Evolutionary conservation across 2,888 invertebrate genomes (phyloP).

Genomic region (Epirrita christyi): DNA sequence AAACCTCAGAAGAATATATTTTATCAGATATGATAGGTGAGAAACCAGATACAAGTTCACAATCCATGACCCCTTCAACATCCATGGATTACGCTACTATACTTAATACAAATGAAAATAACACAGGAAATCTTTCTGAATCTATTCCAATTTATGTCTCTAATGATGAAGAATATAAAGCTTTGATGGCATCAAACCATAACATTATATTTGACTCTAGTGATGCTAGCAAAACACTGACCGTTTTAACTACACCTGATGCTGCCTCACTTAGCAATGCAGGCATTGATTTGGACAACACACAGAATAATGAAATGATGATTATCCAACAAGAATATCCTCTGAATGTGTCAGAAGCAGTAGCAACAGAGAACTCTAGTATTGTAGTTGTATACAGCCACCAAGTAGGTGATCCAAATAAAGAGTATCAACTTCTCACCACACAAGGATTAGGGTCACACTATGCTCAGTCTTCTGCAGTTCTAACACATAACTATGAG

Average conservation of each 20-base stretch:
- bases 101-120: constrained; percentile 49
- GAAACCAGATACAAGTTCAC: constrained; percentile 51
- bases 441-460: constrained; percentile 67
- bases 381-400: constrained; percentile 87
- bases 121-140: constrained; percentile 61
- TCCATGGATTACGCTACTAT: constrained; percentile 59
- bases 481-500: constrained; percentile 73
- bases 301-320: constrained; percentile 86
- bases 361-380: constrained; percentile 82
- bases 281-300: constrained; percentile 71
- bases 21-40: constrained; percentile 56
- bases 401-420: constrained; percentile 82
- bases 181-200: constrained; percentile 72
- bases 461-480: constrained; percentile 70
- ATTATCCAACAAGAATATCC: constrained; percentile 86
- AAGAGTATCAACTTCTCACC: constrained; percentile 80
- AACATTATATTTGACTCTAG: constrained; percentile 75
- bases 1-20: constrained; percentile 53
- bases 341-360: constrained; percentile 80
- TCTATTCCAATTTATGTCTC: constrained; percentile 80
- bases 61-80: constrained; percentile 52
- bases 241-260: constrained; percentile 66
- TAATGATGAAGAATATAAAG: constrained; percentile 80
- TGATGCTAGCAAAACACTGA: constrained; percentile 67
- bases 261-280: constrained; percentile 54